Evolutionary conservation across 2,888 invertebrate species (phyloP), one percentile per base, ranked within the genome.

Genomic region (Drosophila histrio): DNA sequence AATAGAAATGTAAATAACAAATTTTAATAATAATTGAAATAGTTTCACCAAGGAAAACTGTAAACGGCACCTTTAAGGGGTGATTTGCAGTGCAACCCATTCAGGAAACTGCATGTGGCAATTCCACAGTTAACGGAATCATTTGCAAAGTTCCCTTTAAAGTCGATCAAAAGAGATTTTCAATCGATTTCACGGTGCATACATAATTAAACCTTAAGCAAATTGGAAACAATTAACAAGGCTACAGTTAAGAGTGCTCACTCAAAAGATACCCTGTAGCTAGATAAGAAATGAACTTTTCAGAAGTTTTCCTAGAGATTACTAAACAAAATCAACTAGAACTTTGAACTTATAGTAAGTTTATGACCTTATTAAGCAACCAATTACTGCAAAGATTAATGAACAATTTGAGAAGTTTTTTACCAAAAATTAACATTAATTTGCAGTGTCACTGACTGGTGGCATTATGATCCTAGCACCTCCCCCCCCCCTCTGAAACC

Each of bases 1-100:
- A 89, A 89, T 89, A 76, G 86, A 89, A 89, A 89, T 89, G 90
- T 88, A 90, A 90, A 89, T 89, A 85, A 57, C 36, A 82, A 84
- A 85, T 88, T 86, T 85, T 79, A 82, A 88, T 86, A 75, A 88
- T 87, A 88, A 87, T 87, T 89, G 84, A 89, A 87, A 87, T 86
- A 72, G 57, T 57, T 88, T 73, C 66, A 38, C 38, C 39, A 22
- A 36, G 56, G 62, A 58, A 69, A 47, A 39, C 28, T 36, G 5
- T 19, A 21, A 22, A 26, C 49, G 43, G 26, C 34, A 39, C 53
- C 53, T 53, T 52, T 2, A 22, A 50, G 50, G 78, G 79, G 58
- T 68, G 64, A 54, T 41, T 41, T 22, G 24, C 21, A 52, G 28
- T 17, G 34, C 22, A 43, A 17, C 61, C 54, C 34, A 75, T 30